Evolutionary conservation across 2,888 invertebrate genomes (phyloP).

Genomic region (Hypercompe scribonia): DNA sequence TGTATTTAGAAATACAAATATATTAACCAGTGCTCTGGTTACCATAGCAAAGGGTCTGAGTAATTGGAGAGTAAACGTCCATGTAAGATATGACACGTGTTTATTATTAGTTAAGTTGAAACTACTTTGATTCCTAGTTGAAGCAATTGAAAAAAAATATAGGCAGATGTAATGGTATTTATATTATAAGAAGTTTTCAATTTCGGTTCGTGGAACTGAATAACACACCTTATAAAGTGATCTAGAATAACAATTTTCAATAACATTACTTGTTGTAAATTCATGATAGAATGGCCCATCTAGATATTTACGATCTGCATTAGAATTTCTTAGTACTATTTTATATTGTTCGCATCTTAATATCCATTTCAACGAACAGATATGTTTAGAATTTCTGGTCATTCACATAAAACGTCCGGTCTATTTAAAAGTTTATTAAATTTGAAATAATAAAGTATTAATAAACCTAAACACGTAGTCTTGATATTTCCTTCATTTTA

Average conservation of each 20-base stretch:
- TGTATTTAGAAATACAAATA: too few species aligned
- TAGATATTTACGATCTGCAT: conserved; percentile 16
- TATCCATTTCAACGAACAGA: conserved; percentile 29
- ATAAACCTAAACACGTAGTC: background rate
- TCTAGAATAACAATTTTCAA: background rate
- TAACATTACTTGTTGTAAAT: background rate
- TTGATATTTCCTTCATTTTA: background rate
- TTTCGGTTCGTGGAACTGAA: background rate
- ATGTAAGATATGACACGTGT: too few species aligned
- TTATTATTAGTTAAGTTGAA: too few species aligned
- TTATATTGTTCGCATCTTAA: conserved; percentile 31
- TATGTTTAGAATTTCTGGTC: conserved; percentile 6
- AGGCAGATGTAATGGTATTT: too few species aligned
- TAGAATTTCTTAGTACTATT: conserved; percentile 41
- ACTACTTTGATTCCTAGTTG: too few species aligned
- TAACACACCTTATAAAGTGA: background rate
- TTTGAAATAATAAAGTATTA: background rate
- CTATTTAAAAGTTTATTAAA: background rate
- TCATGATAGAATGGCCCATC: conserved; percentile 11
- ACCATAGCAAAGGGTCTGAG: too few species aligned
- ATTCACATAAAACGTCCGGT: background rate
- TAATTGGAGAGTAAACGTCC: too few species aligned
- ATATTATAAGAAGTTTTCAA: background rate
- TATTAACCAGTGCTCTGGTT: too few species aligned
- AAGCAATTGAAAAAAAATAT: too few species aligned